phyloP scores from a whole-genome alignment of 2,113 vertebrate species.

The Microcebus murinus region DNA sequence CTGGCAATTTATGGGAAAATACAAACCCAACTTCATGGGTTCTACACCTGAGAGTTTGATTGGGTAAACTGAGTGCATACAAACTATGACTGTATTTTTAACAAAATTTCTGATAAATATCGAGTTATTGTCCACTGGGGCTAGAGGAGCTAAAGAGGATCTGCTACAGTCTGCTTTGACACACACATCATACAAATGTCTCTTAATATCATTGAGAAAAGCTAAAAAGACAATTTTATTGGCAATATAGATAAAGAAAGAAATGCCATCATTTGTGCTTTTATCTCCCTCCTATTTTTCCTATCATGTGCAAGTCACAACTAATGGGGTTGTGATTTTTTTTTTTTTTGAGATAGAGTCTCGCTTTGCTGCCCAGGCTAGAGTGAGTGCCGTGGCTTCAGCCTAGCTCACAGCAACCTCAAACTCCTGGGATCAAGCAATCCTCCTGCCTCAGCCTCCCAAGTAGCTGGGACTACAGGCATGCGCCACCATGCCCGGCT shows the following conservation, averaged over 20 bases:
- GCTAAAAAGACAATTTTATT: background rate
- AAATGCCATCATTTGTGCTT: background rate
- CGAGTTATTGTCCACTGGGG: background rate
- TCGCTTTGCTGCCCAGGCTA: too few relatives aligned
- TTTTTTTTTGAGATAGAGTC: too few relatives aligned
- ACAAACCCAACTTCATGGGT: background rate
- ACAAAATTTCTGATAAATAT: background rate
- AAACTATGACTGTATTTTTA: background rate
- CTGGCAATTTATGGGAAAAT: background rate
- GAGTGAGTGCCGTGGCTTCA: too few relatives aligned
- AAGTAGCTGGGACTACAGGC: too few relatives aligned
- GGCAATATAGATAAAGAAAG: background rate
- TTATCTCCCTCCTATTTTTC: background rate
- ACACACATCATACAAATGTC: background rate
- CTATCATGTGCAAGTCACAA: background rate
- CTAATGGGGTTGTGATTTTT: background rate
- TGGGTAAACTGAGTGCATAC: background rate
- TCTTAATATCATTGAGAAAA: background rate
- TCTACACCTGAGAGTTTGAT: background rate
- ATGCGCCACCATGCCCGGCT: too few relatives aligned
- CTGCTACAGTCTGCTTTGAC: background rate
- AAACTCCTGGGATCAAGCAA: too few relatives aligned
- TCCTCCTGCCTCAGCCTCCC: too few relatives aligned
- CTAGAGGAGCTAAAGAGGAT: background rate
- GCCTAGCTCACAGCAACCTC: too few relatives aligned